Evolutionary conservation across 2,888 invertebrate genomes (phyloP).

Genomic region (Apoda limacodes): DNA sequence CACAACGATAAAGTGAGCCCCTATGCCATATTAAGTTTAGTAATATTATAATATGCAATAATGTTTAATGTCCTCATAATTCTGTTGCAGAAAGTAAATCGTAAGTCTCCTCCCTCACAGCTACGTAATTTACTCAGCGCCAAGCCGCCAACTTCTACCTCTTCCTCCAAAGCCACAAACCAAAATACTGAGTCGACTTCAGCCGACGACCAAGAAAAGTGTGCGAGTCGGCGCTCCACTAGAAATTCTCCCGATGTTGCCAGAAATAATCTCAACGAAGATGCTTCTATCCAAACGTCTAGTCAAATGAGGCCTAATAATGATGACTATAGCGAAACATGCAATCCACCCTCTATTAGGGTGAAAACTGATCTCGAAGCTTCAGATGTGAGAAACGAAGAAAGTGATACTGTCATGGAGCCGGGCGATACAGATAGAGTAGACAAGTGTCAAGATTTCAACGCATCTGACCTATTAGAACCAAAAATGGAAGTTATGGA

Average conservation of each 20-base stretch:
- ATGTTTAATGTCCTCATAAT: conserved; percentile 10
- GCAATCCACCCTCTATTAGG: conserved; percentile 60
- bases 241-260: conserved; percentile 68
- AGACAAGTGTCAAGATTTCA: conserved; percentile 57
- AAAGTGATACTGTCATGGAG: conserved; percentile 58
- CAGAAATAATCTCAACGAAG: conserved; percentile 68
- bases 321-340: conserved; percentile 64
- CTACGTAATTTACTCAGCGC: conserved; percentile 69
- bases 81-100: conserved; percentile 61
- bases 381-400: conserved; percentile 61
- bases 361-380: conserved; percentile 69
- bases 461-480: conserved; percentile 63
- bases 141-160: conserved; percentile 63
- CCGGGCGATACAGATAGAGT: conserved; percentile 52
- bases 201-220: conserved; percentile 58
- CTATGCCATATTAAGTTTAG: neutral
- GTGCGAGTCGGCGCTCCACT: conserved; percentile 54
- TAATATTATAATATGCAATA: conserved; percentile 1
- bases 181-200: conserved; percentile 63
- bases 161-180: conserved; percentile 69
- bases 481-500: conserved; percentile 81
- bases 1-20: conserved; percentile 64
- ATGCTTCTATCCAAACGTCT: conserved; percentile 67
- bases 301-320: conserved; percentile 70
- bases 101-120: conserved; percentile 67